Conservation (phyloP, 2,888 invertebrate species). For the Drosophila mettleri region DNA sequence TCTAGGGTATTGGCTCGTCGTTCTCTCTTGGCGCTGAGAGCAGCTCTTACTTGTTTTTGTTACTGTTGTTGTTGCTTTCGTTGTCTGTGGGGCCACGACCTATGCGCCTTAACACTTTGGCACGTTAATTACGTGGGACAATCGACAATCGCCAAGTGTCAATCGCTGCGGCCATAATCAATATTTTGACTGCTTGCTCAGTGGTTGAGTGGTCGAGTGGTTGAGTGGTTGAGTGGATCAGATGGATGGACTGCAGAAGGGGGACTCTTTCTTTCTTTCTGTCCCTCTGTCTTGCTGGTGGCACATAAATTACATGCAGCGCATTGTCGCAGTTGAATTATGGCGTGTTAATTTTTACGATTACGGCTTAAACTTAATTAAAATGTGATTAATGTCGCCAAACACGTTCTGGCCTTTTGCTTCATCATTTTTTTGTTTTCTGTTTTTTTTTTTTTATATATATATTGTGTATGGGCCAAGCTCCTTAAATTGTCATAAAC, state of each 20-base stretch:
- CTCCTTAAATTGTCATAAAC: slow-evolving; percentile 77
- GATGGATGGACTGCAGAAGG: not conserved
- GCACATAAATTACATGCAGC: slow-evolving; percentile 77
- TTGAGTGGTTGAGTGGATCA: slow-evolving; percentile 9
- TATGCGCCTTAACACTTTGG: slow-evolving; percentile 75
- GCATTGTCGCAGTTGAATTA: slow-evolving; percentile 79
- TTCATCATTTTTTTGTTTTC: slow-evolving; percentile 20
- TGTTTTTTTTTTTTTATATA: slow-evolving; percentile 30
- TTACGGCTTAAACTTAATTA: slow-evolving; percentile 79
- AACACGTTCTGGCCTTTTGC: slow-evolving; percentile 17
- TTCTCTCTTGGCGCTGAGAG: not conserved
- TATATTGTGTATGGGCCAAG: slow-evolving; percentile 48
- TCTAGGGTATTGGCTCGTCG: slow-evolving; percentile 3
- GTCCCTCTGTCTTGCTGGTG: slow-evolving; percentile 40
- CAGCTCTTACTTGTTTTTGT: slow-evolving; percentile 5
- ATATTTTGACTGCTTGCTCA: slow-evolving; percentile 71
- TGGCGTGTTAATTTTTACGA: slow-evolving; percentile 79
- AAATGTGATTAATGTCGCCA: slow-evolving; percentile 76
- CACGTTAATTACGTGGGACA: slow-evolving; percentile 77
- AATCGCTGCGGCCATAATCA: slow-evolving; percentile 73
- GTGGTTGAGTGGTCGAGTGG: slow-evolving; percentile 24
- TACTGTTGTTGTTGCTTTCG: slow-evolving; percentile 9
- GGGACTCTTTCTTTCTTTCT: slow-evolving; percentile 35
- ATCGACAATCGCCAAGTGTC: slow-evolving; percentile 76
- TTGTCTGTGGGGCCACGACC: slow-evolving; percentile 43